These are phyloP conservation scores for Thryonomys swinderianus DNA, from an alignment of 2,113 vertebrate species.

Conservation along the genomic window DNA sequence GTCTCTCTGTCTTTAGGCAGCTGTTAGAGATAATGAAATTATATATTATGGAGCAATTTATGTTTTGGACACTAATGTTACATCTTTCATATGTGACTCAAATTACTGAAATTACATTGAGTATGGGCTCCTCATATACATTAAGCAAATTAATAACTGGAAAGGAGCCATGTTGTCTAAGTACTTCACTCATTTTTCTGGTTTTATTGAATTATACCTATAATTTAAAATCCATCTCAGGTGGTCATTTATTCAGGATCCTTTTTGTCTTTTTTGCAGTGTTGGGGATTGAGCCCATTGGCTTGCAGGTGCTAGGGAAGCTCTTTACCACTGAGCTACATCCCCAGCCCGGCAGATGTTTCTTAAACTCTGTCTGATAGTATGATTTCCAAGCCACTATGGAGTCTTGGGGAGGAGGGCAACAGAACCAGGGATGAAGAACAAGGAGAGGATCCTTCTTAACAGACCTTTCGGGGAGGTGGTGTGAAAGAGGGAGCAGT, in stretches of 20 bases:
- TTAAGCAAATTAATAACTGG: not conserved
- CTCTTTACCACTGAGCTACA: not conserved
- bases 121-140: not conserved
- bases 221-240: slow-evolving; percentile 12
- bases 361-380: not conserved
- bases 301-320: not conserved
- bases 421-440: not conserved
- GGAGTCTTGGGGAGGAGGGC: not conserved
- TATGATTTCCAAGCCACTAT: not conserved
- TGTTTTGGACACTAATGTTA: not conserved
- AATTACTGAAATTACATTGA: slow-evolving; percentile 44
- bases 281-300: not conserved
- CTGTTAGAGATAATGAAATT: slow-evolving; percentile 16
- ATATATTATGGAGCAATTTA: not conserved
- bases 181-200: slow-evolving; percentile 39
- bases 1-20: not conserved
- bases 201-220: slow-evolving; percentile 38
- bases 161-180: slow-evolving; percentile 41
- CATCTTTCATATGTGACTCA: slow-evolving; percentile 3
- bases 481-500: too few species aligned
- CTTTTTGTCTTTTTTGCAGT: not conserved
- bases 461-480: not conserved
- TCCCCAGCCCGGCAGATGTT: not conserved
- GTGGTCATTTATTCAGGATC: not conserved
- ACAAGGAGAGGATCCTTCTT: not conserved